These are phyloP conservation scores for Odontesthes bonariensis DNA, from an alignment of 2,113 vertebrate species.

Conservation along the genomic window DNA sequence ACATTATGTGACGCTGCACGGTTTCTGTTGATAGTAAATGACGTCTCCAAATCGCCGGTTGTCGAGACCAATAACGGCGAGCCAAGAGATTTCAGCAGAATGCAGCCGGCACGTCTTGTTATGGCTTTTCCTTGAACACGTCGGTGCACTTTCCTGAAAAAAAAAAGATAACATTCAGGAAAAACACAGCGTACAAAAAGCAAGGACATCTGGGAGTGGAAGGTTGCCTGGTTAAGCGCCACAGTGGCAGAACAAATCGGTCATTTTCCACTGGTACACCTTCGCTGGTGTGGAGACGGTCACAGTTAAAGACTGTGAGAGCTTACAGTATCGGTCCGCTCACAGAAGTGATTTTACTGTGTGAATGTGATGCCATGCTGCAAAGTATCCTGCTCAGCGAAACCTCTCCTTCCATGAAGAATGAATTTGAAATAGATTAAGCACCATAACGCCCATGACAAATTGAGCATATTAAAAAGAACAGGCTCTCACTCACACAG, in stretches of 20 bases:
- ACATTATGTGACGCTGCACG: background rate
- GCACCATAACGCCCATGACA: constrained; percentile 29
- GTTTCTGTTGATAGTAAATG: background rate
- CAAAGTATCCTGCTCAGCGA: constrained; percentile 42
- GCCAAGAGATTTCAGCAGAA: constrained; percentile 1
- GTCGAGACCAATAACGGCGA: constrained; percentile 4
- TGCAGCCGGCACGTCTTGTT: background rate
- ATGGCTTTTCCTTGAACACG: background rate
- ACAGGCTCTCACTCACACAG: background rate
- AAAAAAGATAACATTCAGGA: constrained; percentile 2
- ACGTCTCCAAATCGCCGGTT: background rate
- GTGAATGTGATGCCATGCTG: constrained; percentile 26
- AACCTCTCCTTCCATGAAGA: constrained; percentile 23
- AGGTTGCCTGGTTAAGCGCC: no score
- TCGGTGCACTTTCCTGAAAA: background rate
- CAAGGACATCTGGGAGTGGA: background rate
- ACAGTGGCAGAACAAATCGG: background rate
- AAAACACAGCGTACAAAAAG: background rate
- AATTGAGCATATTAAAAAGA: constrained; percentile 16
- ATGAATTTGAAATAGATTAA: constrained; percentile 45
- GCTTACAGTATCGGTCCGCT: background rate
- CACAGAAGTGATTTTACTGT: background rate
- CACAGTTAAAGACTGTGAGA: no score
- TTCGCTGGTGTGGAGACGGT: background rate
- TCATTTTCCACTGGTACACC: background rate